Percentiles rank a stretch among this genome's conserved stretches.
These are phyloP conservation scores for Chrysolina haemoptera DNA, from an alignment of 2,888 invertebrate species.

Conservation along the genomic window DNA sequence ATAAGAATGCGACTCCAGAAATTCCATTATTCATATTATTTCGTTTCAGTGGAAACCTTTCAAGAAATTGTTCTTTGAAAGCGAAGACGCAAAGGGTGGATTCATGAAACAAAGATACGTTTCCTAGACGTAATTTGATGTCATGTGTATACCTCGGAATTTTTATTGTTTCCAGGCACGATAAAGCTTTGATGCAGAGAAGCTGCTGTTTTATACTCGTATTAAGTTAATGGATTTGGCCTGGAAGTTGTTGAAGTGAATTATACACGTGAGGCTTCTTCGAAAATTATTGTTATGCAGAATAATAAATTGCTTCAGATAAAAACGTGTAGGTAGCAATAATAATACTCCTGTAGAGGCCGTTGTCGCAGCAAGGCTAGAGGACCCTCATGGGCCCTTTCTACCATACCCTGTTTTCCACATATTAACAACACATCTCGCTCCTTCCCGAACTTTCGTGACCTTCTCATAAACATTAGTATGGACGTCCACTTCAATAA, in stretches of 20 bases:
- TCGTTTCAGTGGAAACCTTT: not conserved
- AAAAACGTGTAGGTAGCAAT: too few relatives aligned
- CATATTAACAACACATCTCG: too few relatives aligned
- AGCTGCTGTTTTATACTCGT: not conserved
- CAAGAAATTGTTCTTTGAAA: constrained; percentile 11
- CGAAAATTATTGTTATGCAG: not conserved
- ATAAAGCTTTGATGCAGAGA: not conserved
- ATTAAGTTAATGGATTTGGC: not conserved
- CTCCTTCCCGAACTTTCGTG: too few relatives aligned
- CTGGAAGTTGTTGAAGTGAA: not conserved
- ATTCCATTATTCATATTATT: constrained; percentile 15
- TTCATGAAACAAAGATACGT: not conserved
- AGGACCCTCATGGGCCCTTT: too few relatives aligned
- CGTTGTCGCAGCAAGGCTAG: too few relatives aligned
- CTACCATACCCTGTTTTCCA: too few relatives aligned
- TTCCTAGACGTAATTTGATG: constrained; percentile 5
- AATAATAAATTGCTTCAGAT: too few relatives aligned
- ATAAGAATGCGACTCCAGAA: constrained; percentile 2
- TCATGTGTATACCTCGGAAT: not conserved
- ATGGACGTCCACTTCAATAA: too few relatives aligned
- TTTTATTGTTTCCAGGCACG: not conserved
- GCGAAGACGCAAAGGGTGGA: constrained; percentile 12
- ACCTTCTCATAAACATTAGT: too few relatives aligned
- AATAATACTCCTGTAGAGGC: too few relatives aligned
- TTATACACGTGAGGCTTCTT: not conserved